These are phyloP conservation scores for Deilephila elpenor DNA, from an alignment of 2,888 invertebrate genomes.

Conservation along the genomic window DNA sequence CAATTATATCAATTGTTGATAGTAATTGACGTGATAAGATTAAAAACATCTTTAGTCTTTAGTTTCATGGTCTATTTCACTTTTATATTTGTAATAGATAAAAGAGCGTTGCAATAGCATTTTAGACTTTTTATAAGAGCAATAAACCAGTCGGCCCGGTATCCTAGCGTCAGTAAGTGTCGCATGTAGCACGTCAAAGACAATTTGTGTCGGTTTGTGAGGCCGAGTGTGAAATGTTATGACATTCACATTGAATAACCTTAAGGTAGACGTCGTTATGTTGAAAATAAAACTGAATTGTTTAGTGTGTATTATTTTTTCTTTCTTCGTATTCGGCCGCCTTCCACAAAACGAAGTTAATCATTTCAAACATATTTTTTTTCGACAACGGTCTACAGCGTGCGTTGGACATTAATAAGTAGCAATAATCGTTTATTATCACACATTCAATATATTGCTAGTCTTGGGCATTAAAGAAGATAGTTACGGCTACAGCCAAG, in stretches of 20 bases:
- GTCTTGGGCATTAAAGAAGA: too few relatives aligned
- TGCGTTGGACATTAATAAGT: too few relatives aligned
- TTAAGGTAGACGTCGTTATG: slow-evolving; percentile 32
- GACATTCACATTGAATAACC: slow-evolving; percentile 47
- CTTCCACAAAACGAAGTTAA: too few relatives aligned
- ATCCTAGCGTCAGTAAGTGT: slow-evolving; percentile 56
- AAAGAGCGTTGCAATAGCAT: slow-evolving; percentile 30
- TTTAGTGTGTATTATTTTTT: too few relatives aligned
- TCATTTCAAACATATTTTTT: background rate
- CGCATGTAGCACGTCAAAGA: slow-evolving; percentile 65
- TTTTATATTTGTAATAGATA: background rate
- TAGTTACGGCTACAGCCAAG: background rate
- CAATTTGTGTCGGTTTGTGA: slow-evolving; percentile 70
- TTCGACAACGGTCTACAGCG: too few relatives aligned
- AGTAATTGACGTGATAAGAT: too few relatives aligned
- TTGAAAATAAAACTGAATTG: background rate
- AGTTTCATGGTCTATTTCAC: too few relatives aligned
- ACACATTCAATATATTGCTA: too few relatives aligned
- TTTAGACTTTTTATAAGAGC: slow-evolving; percentile 43
- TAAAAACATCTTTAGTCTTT: too few relatives aligned
- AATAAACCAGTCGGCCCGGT: slow-evolving; percentile 47
- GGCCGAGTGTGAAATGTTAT: slow-evolving; percentile 70
- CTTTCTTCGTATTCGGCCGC: too few relatives aligned
- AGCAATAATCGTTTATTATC: too few relatives aligned
- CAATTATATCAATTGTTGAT: too few relatives aligned